Base-by-base conservation (phyloP, 2,888 invertebrate genomes). In the Ptychoptera contaminata region DNA sequence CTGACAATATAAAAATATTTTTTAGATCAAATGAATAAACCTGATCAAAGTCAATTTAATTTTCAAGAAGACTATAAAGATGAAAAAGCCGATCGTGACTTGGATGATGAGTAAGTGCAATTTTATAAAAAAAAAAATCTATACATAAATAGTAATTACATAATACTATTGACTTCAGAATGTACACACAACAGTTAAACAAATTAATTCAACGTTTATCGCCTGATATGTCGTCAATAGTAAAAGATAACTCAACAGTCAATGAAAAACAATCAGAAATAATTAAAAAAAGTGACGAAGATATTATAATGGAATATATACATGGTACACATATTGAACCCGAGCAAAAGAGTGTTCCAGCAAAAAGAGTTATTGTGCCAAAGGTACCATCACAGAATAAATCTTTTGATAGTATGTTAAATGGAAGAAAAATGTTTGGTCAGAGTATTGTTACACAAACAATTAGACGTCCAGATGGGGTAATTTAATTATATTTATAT, bases 401-500 rank as follows among this genome's bases (percentile, higher is more conserved):
- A n/a, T 34, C 35, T n/a, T 42, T 23, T 8, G 14, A 34, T 16
- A 32, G 9, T 16, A 35, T 16, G 8, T n/a, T 16, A 16, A 34
- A 30, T 3, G 54, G 62, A 29, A 58, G 63, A 12, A 65, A 63
- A 53, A 59, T 69, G 51, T 71, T 70, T 53, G 70, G 72, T 16
- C 69, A 68, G 54, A 72, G 70, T 47, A 61, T 75, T 41, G 67
- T 65, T 50, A 70, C 68, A 6, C 67, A 69, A 60, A 71, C 72
- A 8, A 54, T 73, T 37, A 67, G 66, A 39, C 68, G 68, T 53
- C 65, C 74, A 9, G 74, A 77, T 60, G 78, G 77, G 37, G 32
- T 32, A 32, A 32, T 8, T 9, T 30, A 30, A 8, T 30, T 9
- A 8, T 30, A 8, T 30, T 8, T 8, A 8, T 30, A 8, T 9